Evolutionary conservation across 1,140 invertebrate species (phyloP), one percentile per base, ranked within the genome.

Genomic region (Potamilus streckersoni): DNA sequence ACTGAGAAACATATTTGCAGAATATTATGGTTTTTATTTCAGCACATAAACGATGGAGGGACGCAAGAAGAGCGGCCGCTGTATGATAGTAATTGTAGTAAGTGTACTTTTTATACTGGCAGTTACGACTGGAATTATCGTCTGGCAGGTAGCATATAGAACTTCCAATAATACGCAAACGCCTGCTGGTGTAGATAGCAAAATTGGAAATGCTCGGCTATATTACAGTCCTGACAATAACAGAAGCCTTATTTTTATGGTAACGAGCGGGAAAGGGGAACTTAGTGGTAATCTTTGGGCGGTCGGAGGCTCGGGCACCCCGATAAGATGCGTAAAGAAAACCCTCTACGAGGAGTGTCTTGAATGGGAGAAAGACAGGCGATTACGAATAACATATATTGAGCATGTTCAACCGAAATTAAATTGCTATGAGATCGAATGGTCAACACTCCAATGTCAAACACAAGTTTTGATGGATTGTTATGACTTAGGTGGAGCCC

Each of bases 381-480:
- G n/a, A 14, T 57, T 78, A 8, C 20, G 31, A 23, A 74, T 78
- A 16, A 58, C 59, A 20, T 49, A 38, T 56, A 71, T 2, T 55
- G 58, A 17, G 59, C 23, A 59, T 31, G 59, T 73, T 31, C 19
- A 68, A n/a, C 5, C 38, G 19, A 65, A 61, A 59, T 19, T 70
- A 49, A 69, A 71, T 20, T 85, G 83, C 38, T 82, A 80, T 64
- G 68, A 83, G 20, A 65, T 86, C 57, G 66, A 63, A 17, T 80
- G 82, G 78, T 27, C 64, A 27, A 76, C 76, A 2, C 27, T 69
- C 5, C 62, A 20, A 20, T 84, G 81, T 63, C 71, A 70, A 5
- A 70, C 70, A 23, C 81, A 85, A 66, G 78, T 77, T 6, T 69
- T 85, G 12, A 70, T 76, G 15, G 84, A 89, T 73, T 88, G 87